A percentile compares a stretch with the other conserved stretches of the same genome.
Evolutionary conservation across 2,888 invertebrate genomes (phyloP).

Genomic region (Hirtodrosophila duncani): DNA sequence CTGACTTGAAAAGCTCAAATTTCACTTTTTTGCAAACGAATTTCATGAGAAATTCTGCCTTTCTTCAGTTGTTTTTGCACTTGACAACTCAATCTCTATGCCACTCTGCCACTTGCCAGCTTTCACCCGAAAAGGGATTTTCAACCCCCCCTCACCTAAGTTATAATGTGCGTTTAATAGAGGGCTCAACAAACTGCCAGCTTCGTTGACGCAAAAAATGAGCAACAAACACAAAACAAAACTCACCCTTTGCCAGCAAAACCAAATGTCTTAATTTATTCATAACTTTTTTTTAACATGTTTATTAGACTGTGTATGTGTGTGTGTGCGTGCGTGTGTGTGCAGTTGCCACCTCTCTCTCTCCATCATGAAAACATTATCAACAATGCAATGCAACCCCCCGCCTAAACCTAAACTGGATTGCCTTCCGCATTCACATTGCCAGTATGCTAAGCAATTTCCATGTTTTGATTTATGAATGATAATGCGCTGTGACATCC

Average conservation of each 20-base stretch:
- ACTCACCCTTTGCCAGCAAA: conserved; percentile 12
- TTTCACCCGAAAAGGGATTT: no score
- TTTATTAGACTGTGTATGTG: conserved; percentile 54
- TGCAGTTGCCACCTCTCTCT: no score
- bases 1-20: no score
- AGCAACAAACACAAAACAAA: conserved; percentile 45
- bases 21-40: conserved; percentile 5
- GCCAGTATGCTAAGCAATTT: conserved; percentile 65
- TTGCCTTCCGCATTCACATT: conserved; percentile 48
- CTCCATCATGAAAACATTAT: background rate
- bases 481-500: conserved; percentile 75
- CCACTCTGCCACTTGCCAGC: conserved; percentile 2
- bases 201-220: conserved; percentile 64
- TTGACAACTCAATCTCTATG: conserved; percentile 42
- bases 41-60: background rate
- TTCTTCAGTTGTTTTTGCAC: conserved; percentile 21
- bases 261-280: conserved; percentile 75
- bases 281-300: conserved; percentile 62
- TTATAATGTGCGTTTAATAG: conserved; percentile 33
- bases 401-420: conserved; percentile 25
- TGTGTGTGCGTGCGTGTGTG: no score
- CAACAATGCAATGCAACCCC: conserved; percentile 22
- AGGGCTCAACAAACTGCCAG: conserved; percentile 23
- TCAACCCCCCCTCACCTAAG: background rate
- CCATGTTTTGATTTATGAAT: conserved; percentile 76